phyloP scores from a whole-genome alignment of 2,113 vertebrate genomes.

The Erythrolamprus reginae region DNA sequence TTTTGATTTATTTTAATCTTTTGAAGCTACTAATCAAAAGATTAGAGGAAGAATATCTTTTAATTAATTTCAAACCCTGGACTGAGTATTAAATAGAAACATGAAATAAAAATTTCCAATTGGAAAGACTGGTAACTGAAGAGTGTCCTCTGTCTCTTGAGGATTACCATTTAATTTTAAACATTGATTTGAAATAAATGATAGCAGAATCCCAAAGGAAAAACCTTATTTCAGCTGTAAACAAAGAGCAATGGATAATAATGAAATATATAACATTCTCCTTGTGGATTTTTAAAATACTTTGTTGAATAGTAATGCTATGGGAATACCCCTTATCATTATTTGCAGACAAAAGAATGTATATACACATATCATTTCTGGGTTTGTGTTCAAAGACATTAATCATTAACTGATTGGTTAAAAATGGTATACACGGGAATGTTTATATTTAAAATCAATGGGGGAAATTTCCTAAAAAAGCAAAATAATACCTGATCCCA shows the following conservation, averaged over 20 bases:
- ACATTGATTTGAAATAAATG: slow-evolving; percentile 76
- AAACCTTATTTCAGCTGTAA: slow-evolving; percentile 61
- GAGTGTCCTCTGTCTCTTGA: slow-evolving; percentile 52
- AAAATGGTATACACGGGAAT: background rate
- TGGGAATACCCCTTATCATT: slow-evolving; percentile 41
- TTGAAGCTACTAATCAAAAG: slow-evolving; percentile 78
- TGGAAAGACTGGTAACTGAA: slow-evolving; percentile 60
- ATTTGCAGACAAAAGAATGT: slow-evolving; percentile 33
- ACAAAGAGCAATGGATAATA: slow-evolving; percentile 60
- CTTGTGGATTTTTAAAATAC: slow-evolving; percentile 46
- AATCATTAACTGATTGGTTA: slow-evolving; percentile 13
- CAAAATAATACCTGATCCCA: background rate
- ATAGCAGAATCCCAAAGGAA: slow-evolving; percentile 65
- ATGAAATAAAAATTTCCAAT: slow-evolving; percentile 72
- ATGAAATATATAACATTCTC: slow-evolving; percentile 59
- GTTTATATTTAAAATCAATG: background rate
- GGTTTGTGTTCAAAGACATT: background rate
- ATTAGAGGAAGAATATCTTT: slow-evolving; percentile 77
- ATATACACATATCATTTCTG: background rate
- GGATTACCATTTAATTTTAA: slow-evolving; percentile 76
- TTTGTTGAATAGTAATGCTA: slow-evolving; percentile 42
- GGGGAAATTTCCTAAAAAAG: background rate
- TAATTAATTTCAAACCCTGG: slow-evolving; percentile 77
- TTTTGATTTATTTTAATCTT: slow-evolving; percentile 57
- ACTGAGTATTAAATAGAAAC: slow-evolving; percentile 71